Evolutionary conservation across 2,113 vertebrate genomes (phyloP).

Genomic region (Myxocyprinus asiaticus): DNA sequence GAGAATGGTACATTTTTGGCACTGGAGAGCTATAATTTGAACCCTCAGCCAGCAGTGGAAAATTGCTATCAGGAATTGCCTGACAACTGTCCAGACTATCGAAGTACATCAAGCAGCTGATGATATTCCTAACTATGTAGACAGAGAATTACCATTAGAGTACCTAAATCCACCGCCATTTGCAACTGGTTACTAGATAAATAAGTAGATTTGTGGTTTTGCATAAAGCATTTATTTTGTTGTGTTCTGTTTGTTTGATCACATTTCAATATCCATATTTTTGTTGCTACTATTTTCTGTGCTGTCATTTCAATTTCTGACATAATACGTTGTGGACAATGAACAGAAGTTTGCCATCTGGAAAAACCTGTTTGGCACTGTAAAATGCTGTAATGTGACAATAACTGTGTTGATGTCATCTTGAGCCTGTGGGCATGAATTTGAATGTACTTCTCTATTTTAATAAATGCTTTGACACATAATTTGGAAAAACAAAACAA

Average conservation of each 20-base stretch:
- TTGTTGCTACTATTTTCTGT: not conserved
- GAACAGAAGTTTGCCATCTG: too few species aligned
- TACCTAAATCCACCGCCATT: constrained; percentile 49
- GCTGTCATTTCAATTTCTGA: constrained; percentile 7
- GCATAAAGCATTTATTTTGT: not conserved
- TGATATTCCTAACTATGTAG: constrained; percentile 1
- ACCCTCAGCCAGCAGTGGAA: not conserved
- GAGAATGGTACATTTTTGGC: not conserved
- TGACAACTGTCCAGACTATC: not conserved
- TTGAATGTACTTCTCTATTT: not conserved
- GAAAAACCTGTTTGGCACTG: not conserved
- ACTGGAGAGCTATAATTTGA: not conserved
- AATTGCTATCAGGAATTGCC: constrained; percentile 55
- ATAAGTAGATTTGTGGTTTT: not conserved
- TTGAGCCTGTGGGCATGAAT: not conserved
- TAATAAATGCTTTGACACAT: too few species aligned
- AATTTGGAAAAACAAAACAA: too few species aligned
- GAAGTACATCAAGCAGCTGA: not conserved
- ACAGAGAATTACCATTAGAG: constrained; percentile 16
- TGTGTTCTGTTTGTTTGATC: not conserved
- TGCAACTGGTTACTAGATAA: constrained; percentile 44
- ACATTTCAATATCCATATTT: too few species aligned
- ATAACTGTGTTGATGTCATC: not conserved
- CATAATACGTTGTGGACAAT: not conserved
- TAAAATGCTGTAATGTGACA: not conserved